A percentile compares a stretch with the other conserved stretches of the same genome.
phyloP scores from a whole-genome alignment of 2,888 invertebrate genomes.

The Archips crataeganus region DNA sequence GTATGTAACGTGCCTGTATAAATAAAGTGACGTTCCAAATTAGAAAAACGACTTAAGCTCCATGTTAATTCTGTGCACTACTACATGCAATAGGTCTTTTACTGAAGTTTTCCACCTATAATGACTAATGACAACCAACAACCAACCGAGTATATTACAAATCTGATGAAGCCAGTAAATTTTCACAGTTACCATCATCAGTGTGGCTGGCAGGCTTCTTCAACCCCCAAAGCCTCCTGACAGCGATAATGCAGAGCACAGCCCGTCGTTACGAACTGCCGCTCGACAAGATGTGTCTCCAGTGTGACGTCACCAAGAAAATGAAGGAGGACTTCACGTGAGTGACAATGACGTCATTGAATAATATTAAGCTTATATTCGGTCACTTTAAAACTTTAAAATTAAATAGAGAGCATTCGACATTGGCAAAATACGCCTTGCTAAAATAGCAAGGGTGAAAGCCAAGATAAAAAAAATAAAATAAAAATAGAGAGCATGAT shows the following conservation, averaged over 20 bases:
- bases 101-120: too few relatives aligned
- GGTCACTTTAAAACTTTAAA: neutral
- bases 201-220: conserved; percentile 99
- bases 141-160: too few relatives aligned
- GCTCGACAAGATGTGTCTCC: conserved; percentile 98
- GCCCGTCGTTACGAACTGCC: conserved; percentile 96
- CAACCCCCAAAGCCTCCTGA: conserved; percentile 97
- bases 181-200: conserved; percentile 91
- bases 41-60: too few relatives aligned
- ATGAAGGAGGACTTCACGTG: conserved; percentile 97
- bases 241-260: conserved; percentile 99
- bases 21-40: too few relatives aligned
- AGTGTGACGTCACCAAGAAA: conserved; percentile 99
- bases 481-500: neutral
- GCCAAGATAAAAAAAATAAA: too few relatives aligned
- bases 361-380: neutral
- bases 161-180: too few relatives aligned
- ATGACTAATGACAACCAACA: too few relatives aligned
- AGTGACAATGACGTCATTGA: conserved; percentile 48
- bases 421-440: too few relatives aligned
- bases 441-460: too few relatives aligned
- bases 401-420: neutral
- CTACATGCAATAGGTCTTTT: too few relatives aligned
- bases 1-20: too few relatives aligned
- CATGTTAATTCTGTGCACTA: too few relatives aligned